These are phyloP conservation scores for Metridium senile DNA, from an alignment of 92 coral and sea anemone genomes.

Conservation along the genomic window DNA sequence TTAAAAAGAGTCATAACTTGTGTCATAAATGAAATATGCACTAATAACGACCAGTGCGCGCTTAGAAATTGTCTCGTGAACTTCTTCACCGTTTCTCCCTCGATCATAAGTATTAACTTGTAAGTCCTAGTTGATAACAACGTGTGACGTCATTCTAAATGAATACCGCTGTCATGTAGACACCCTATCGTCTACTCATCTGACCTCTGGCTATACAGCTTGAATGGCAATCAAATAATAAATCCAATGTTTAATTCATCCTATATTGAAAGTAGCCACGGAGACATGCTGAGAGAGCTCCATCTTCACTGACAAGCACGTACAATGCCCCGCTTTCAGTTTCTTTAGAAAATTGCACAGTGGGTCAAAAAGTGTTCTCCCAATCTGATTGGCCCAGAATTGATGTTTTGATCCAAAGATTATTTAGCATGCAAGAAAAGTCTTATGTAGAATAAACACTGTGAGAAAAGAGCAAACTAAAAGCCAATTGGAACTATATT, in stretches of 20 bases:
- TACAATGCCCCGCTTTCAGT: neutral
- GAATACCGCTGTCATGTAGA: conserved; percentile 11
- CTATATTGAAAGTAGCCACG: neutral
- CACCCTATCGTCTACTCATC: conserved; percentile 7
- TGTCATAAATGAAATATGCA: neutral
- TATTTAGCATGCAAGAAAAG: conserved; percentile 22
- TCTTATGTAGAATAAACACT: conserved; percentile 12
- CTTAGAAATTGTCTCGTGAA: neutral
- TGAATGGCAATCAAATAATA: neutral
- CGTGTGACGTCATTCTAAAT: neutral
- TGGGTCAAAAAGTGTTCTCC: conserved; percentile 2
- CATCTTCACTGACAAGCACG: conserved; percentile 16
- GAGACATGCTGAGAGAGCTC: conserved; percentile 26
- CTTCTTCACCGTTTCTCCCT: neutral
- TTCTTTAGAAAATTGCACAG: conserved; percentile 20
- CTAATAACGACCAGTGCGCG: neutral
- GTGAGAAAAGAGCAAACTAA: neutral
- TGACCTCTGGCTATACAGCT: conserved; percentile 11
- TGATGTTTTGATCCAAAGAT: conserved; percentile 9
- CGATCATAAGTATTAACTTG: neutral
- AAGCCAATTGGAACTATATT: neutral
- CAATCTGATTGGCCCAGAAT: conserved; percentile 8
- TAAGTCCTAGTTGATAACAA: conserved; percentile 2
- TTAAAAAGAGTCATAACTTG: too few relatives aligned
- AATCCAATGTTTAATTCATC: neutral